Conservation (phyloP, 2,797 vertebrate species). For the Mallotus villosus region DNA sequence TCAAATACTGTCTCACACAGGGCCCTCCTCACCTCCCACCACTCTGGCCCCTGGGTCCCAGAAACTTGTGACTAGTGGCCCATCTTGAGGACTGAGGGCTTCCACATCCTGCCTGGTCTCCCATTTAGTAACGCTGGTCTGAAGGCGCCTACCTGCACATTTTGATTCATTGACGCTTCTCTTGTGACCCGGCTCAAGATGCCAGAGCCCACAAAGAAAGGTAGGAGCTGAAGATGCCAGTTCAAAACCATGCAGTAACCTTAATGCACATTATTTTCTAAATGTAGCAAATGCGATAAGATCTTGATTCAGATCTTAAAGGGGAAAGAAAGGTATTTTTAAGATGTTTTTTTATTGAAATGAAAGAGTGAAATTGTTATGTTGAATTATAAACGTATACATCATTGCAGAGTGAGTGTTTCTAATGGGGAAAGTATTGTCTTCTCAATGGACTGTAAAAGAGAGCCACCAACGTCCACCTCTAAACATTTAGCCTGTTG, state of each 20-base stretch:
- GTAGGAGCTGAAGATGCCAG: conserved; percentile 59
- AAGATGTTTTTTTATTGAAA: too few relatives aligned
- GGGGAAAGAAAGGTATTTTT: too few relatives aligned
- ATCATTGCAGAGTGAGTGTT: too few relatives aligned
- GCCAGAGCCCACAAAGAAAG: conserved; percentile 97
- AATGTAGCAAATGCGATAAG: neutral
- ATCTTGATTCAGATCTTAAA: too few relatives aligned
- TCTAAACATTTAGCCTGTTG: neutral
- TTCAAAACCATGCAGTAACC: neutral
- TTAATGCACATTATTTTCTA: neutral
- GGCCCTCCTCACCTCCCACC: conserved; percentile 63
- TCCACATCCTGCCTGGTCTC: conserved; percentile 25
- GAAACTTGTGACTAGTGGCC: conserved; percentile 44
- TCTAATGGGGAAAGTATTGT: too few relatives aligned
- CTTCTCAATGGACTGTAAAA: too few relatives aligned
- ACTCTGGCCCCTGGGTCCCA: conserved; percentile 53
- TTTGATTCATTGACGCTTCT: conserved; percentile 53
- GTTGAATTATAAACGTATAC: too few relatives aligned
- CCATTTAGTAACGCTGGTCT: conserved; percentile 29
- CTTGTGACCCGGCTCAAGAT: conserved; percentile 81
- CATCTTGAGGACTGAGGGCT: conserved; percentile 47
- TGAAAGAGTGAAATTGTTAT: too few relatives aligned
- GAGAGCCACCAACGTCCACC: neutral
- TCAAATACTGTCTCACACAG: conserved; percentile 50
- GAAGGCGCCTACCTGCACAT: conserved; percentile 35